Percentiles rank a stretch among this genome's conserved stretches.
Evolutionary conservation across 2,113 vertebrate species (phyloP).

Genomic region (Cercopithecus mona): DNA sequence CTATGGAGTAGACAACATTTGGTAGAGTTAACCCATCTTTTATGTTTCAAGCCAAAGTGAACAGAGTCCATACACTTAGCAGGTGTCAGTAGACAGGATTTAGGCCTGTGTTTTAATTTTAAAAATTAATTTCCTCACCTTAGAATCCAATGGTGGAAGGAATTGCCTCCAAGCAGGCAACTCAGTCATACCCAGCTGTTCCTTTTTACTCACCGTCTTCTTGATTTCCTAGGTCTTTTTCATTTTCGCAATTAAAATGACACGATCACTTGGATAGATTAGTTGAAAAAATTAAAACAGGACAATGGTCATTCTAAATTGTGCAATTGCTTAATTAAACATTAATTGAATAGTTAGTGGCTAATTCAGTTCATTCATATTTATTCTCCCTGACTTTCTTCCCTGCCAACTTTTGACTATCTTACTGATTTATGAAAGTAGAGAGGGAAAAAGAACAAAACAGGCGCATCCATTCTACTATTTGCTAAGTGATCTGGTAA

Average conservation of each 20-base stretch:
- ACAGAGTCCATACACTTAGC: not conserved
- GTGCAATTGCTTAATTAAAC: constrained; percentile 13
- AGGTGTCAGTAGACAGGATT: not conserved
- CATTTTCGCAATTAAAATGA: constrained; percentile 27
- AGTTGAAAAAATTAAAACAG: constrained; percentile 22
- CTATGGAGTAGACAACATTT: not conserved
- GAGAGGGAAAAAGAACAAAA: not conserved
- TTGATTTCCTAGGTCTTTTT: not conserved
- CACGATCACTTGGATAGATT: not conserved
- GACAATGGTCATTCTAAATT: not conserved
- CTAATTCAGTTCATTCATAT: not conserved
- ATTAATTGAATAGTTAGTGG: not conserved
- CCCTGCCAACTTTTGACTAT: not conserved
- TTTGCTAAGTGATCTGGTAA: not conserved
- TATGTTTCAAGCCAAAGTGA: not conserved
- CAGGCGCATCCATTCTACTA: not conserved
- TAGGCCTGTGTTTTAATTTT: not conserved
- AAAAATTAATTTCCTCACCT: not conserved
- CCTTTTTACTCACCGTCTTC: not conserved
- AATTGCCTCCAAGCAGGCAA: not conserved
- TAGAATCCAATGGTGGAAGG: not conserved
- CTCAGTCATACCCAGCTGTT: not conserved
- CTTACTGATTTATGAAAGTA: not conserved
- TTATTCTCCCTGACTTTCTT: not conserved
- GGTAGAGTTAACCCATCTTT: not conserved